Evolutionary conservation across 2,888 invertebrate species (phyloP), one percentile per base, ranked within the genome.

Genomic region (Cyclophora punctaria): DNA sequence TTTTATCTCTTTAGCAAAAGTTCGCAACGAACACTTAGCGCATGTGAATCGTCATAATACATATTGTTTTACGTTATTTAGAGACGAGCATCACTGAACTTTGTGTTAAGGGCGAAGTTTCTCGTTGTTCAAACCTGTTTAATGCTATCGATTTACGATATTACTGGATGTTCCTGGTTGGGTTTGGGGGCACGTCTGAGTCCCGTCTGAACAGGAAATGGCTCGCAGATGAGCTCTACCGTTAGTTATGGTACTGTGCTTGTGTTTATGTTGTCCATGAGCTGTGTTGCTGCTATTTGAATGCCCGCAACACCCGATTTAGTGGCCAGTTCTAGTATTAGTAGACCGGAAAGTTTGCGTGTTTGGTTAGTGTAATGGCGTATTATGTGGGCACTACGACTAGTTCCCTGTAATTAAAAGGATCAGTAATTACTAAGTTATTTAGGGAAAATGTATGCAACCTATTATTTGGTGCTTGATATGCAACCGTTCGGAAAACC

Each of bases 131-230:
- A 46, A 49, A 46, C 51, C 42, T 45, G 45, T 49, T 51, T 52
- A 41, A 47, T 51, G 46, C 5, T 57, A 71, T 66, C 56, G 68
- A 69, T 70, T 63, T 54, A 55, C 48, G 49, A 57, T 59, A 55
- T 62, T 50, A 48, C 46, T 44, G 52, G 49, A 44, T 57, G 55
- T 58, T 50, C 48, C 42, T 44, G 35, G 34, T 47, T 42, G 46
- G 34, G 63, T 72, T 70, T 67, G 69, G 66, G 66, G 63, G 66
- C 69, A 61, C 58, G 80, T 80, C 80, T 80, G 79, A 69, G 70
- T 78, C 68, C 62, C 66, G 79, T 78, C 79, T 80, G 73, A 67
- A 73, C 79, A 77, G 85, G 85, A 85, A 85, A 85, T 85, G 75
- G 71, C 71, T 71, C 66, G 69, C 75, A 79, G 81, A 85, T 84